Conservation (phyloP, 2,888 invertebrate genomes). For the Tanytarsus gracilentus region DNA sequence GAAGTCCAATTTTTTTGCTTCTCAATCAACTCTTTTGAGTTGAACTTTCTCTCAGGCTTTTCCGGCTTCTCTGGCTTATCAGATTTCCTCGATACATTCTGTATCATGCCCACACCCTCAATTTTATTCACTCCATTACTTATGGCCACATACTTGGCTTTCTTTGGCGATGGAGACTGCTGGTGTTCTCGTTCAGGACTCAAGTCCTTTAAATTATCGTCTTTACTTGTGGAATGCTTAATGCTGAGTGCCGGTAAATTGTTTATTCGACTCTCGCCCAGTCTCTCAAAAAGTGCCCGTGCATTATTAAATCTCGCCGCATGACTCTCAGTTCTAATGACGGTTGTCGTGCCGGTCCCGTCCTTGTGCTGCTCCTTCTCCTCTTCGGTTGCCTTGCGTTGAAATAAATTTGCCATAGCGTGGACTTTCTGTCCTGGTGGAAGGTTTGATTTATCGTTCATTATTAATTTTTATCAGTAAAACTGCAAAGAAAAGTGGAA, state of each 20-base stretch:
- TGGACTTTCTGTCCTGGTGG: conserved; percentile 69
- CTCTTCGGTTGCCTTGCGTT: conserved; percentile 55
- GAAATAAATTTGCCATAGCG: conserved; percentile 85
- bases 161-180: conserved; percentile 41
- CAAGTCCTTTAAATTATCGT: conserved; percentile 43
- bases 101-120: conserved; percentile 35
- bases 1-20: conserved; percentile 89
- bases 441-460: conserved; percentile 30
- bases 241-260: conserved; percentile 36
- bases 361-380: conserved; percentile 39
- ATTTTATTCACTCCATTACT: conserved; percentile 46
- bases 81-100: conserved; percentile 50
- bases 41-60: conserved; percentile 73
- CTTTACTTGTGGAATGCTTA: conserved; percentile 42
- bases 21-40: conserved; percentile 77
- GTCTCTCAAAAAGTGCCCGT: conserved; percentile 81
- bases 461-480: not conserved
- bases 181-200: conserved; percentile 42
- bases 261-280: conserved; percentile 58
- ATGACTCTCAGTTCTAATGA: conserved; percentile 80
- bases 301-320: conserved; percentile 87
- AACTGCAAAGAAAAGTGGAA: too few species aligned
- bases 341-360: conserved; percentile 52
- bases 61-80: conserved; percentile 61
- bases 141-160: conserved; percentile 37